These are phyloP conservation scores for Eupithecia dodoneata DNA, from an alignment of 2,888 invertebrate species.

Conservation along the genomic window DNA sequence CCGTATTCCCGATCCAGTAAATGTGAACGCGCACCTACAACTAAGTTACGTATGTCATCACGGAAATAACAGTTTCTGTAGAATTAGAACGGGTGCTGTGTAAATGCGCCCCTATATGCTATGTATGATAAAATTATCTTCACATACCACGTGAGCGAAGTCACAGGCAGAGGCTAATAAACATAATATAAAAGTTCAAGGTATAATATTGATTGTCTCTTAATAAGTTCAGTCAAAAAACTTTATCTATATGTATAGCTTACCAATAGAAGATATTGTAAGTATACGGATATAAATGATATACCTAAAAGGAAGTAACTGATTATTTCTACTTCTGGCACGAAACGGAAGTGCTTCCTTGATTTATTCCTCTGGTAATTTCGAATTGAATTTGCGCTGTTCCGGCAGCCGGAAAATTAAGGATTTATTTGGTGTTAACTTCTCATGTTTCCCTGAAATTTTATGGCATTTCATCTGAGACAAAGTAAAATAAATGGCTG, in stretches of 20 bases:
- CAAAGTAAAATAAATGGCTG: conserved; percentile 31
- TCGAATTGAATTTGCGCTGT: conserved; percentile 53
- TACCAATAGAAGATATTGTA: not conserved
- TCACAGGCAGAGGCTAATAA: not conserved
- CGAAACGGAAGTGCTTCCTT: conserved; percentile 21
- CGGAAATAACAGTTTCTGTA: no score
- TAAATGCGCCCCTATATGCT: not conserved
- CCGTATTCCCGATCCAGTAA: no score
- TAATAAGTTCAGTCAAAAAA: not conserved
- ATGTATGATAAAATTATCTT: not conserved
- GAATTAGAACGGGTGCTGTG: no score
- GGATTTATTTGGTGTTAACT: conserved; percentile 47
- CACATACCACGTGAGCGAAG: not conserved
- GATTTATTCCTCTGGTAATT: conserved; percentile 38
- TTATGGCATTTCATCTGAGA: conserved; percentile 37
- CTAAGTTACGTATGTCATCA: no score
- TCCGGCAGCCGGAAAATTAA: conserved; percentile 45
- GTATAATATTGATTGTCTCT: not conserved
- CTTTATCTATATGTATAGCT: not conserved
- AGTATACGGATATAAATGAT: not conserved
- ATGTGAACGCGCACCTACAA: no score
- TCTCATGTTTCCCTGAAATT: conserved; percentile 37
- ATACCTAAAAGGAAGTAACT: conserved; percentile 1
- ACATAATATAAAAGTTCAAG: not conserved
- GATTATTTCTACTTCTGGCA: conserved; percentile 6